These are phyloP conservation scores for Pseudochirops cupreus DNA, from an alignment of 2,797 vertebrate species.

Conservation along the genomic window DNA sequence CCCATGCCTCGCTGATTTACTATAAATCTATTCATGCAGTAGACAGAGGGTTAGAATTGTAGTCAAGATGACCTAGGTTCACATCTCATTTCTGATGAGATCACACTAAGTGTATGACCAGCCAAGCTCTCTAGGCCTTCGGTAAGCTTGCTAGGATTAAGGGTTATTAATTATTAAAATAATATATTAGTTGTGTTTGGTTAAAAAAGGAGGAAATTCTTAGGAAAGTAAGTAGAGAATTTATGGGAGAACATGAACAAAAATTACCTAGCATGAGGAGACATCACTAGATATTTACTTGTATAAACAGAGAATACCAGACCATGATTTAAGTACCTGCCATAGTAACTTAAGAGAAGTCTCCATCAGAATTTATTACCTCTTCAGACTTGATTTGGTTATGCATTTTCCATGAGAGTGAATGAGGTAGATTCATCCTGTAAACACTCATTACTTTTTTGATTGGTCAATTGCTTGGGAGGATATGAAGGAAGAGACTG, in stretches of 20 bases:
- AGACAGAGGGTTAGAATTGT: neutral
- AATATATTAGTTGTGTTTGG: neutral
- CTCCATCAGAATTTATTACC: neutral
- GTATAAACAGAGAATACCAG: neutral
- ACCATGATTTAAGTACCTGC: neutral
- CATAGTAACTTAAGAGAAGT: neutral
- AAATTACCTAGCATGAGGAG: neutral
- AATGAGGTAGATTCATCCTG: neutral
- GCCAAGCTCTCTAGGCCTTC: neutral
- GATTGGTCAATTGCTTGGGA: slow-evolving; percentile 47
- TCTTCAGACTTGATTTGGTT: slow-evolving; percentile 27
- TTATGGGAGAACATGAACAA: neutral
- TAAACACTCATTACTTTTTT: slow-evolving; percentile 50
- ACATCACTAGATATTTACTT: neutral
- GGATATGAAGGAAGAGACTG: slow-evolving; percentile 47
- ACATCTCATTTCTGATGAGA: neutral
- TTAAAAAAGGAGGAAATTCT: neutral
- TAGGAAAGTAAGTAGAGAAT: neutral
- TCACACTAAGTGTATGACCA: too few species aligned
- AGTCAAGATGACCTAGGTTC: neutral
- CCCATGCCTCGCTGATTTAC: neutral
- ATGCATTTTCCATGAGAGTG: neutral
- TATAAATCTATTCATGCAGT: neutral
- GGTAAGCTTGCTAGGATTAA: neutral
- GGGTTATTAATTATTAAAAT: neutral